A percentile compares a stretch with the other conserved stretches of the same genome.
Conservation (phyloP, 2,888 invertebrate genomes). For the Mylabris sibirica region DNA sequence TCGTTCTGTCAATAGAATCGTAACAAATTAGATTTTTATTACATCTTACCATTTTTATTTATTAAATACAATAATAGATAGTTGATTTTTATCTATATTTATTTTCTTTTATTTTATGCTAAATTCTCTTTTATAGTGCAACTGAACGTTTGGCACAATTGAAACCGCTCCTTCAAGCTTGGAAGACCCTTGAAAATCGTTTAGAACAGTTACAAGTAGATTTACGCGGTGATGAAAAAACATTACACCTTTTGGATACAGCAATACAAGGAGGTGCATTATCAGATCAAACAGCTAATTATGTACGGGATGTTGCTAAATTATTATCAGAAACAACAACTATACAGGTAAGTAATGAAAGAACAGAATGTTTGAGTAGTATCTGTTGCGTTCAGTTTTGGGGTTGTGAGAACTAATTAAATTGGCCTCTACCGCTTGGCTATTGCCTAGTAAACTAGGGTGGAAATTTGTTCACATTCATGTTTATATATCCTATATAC, state of each 20-base stretch:
- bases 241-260: slow-evolving; percentile 64
- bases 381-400: not conserved
- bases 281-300: slow-evolving; percentile 64
- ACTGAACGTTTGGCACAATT: slow-evolving; percentile 75
- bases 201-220: slow-evolving; percentile 80
- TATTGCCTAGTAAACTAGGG: slow-evolving; percentile 5
- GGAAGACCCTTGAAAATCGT: slow-evolving; percentile 80
- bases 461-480: slow-evolving; percentile 11
- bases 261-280: slow-evolving; percentile 60
- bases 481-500: not conserved
- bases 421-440: slow-evolving; percentile 11
- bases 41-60: slow-evolving; percentile 3
- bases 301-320: slow-evolving; percentile 67
- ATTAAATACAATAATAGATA: slow-evolving; percentile 5
- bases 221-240: slow-evolving; percentile 74
- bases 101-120: slow-evolving; percentile 15
- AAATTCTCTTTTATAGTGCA: slow-evolving; percentile 65
- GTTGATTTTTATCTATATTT: not conserved
- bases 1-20: slow-evolving; percentile 20
- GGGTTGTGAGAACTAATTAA: slow-evolving; percentile 15
- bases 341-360: slow-evolving; percentile 50
- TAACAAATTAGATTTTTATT: slow-evolving; percentile 14
- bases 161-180: slow-evolving; percentile 74
- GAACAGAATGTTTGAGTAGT: not conserved
- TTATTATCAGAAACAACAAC: slow-evolving; percentile 64